A percentile compares a stretch with the other conserved stretches of the same genome.
These are phyloP conservation scores for Sylvia atricapilla DNA, from an alignment of 2,113 vertebrate species.

Conservation along the genomic window DNA sequence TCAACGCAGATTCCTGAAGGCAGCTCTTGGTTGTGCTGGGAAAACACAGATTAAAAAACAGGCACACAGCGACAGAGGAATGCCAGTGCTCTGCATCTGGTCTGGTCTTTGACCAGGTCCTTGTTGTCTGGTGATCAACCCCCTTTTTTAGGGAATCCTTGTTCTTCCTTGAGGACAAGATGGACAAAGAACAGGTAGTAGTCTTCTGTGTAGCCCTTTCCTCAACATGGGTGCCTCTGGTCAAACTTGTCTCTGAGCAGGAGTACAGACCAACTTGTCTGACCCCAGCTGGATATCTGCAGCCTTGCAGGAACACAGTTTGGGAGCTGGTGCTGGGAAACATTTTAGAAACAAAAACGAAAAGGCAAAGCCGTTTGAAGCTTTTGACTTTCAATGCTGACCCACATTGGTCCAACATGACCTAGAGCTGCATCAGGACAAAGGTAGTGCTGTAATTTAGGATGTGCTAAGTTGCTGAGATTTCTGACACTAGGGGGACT, in stretches of 20 bases:
- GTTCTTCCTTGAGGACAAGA: not conserved
- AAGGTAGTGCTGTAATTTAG: not conserved
- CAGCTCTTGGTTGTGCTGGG: not conserved
- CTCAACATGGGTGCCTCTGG: not conserved
- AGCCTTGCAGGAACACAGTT: not conserved
- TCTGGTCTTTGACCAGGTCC: not conserved
- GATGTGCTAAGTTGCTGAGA: not conserved
- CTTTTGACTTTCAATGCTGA: not conserved
- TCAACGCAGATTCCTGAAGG: not conserved
- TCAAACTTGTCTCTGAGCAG: not conserved
- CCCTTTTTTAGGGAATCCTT: not conserved
- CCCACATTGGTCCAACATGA: rapidly evolving
- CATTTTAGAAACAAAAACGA: not conserved
- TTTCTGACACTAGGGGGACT: not conserved
- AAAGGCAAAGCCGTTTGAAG: not conserved
- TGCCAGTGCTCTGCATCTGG: not conserved
- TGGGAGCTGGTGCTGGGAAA: not conserved
- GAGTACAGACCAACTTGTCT: not conserved
- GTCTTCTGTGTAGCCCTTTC: not conserved
- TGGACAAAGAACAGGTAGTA: not conserved
- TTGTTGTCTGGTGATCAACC: not conserved
- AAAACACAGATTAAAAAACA: not conserved
- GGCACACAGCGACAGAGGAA: not conserved
- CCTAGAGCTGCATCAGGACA: not conserved
- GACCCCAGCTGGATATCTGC: not conserved